Evolutionary conservation across 2,113 vertebrate species (phyloP), one percentile per base, ranked within the genome.

Genomic region (Pitta sordida): DNA sequence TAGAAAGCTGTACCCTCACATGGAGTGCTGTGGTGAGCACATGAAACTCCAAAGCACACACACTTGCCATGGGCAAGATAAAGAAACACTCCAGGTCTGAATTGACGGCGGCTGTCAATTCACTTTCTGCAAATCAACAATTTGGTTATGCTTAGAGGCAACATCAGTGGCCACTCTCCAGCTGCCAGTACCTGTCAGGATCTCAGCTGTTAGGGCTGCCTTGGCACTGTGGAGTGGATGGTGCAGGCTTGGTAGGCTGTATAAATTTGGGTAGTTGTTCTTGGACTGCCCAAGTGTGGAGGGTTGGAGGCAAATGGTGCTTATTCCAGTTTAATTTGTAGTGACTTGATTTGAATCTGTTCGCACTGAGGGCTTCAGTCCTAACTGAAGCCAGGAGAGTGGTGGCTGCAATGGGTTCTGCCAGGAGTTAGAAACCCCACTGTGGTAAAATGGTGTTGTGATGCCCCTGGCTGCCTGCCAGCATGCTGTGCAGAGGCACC

Each of bases 111-210:
- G 70, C 55, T 53, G 46, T 26, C 49, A n/a, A n/a, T n/a, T n/a
- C n/a, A 18, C 36, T 64, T 69, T 37, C 14, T 74, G 74, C 58
- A 9, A 4, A 21, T 16, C 23, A 9, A 59, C 48, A 58, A 13
- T 10, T 39, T 36, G 43, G 15, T 53, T 29, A 7, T 19, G 43
- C 34, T 53, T 15, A 58, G 55, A 60, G 46, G 44, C 56, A 62
- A 1, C 9, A 3, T 3, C 49, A 51, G 37, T 41, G 37, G 44
- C 56, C 1, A 0, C 19, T 21, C 8, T 22, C 34, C 52, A 37
- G 43, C 52, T 36, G 37, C 19, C 9, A 3, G 26, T 11, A 10
- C 32, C 44, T 10, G 2, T 34, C 39, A 62, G 53, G 55, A 36
- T 13, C 29, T n/a, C 14, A 3, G 48, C 34, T 78, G n/a, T 65